Percentiles rank a stretch among this genome's conserved stretches.
Evolutionary conservation across 1,140 invertebrate species (phyloP).

Genomic region (Pinna nobilis): DNA sequence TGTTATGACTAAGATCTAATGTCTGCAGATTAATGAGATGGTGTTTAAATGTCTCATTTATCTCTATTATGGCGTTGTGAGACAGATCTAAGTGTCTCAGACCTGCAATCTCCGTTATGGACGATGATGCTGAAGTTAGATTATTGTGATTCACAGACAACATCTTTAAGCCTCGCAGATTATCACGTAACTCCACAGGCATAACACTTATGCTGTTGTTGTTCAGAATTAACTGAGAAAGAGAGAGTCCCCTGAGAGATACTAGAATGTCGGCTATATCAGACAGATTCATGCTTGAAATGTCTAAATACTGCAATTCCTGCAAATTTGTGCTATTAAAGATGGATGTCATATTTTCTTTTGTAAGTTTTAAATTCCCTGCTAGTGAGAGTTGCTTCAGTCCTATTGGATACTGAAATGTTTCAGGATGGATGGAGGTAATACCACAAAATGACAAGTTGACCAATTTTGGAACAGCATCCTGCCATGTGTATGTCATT

Average conservation of each 20-base stretch:
- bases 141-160: conserved; percentile 50
- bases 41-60: conserved; percentile 38
- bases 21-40: conserved; percentile 38
- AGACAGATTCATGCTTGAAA: conserved; percentile 48
- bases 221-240: conserved; percentile 47
- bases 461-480: conserved; percentile 34
- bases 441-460: conserved; percentile 64
- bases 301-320: conserved; percentile 38
- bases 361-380: conserved; percentile 51
- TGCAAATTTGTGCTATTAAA: conserved; percentile 49
- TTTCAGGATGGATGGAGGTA: conserved; percentile 40
- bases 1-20: conserved; percentile 33
- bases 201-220: conserved; percentile 48
- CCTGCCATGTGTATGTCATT: conserved; percentile 50
- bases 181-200: conserved; percentile 32
- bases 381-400: conserved; percentile 52
- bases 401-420: conserved; percentile 45
- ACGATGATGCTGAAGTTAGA: conserved; percentile 24
- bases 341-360: conserved; percentile 37
- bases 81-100: conserved; percentile 52
- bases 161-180: conserved; percentile 29
- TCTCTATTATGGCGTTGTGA: conserved; percentile 46
- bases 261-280: conserved; percentile 42
- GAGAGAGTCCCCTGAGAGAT: conserved; percentile 17
- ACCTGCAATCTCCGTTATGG: conserved; percentile 39